These are phyloP conservation scores for Idaea straminata DNA, from an alignment of 2,888 invertebrate species.

Conservation along the genomic window DNA sequence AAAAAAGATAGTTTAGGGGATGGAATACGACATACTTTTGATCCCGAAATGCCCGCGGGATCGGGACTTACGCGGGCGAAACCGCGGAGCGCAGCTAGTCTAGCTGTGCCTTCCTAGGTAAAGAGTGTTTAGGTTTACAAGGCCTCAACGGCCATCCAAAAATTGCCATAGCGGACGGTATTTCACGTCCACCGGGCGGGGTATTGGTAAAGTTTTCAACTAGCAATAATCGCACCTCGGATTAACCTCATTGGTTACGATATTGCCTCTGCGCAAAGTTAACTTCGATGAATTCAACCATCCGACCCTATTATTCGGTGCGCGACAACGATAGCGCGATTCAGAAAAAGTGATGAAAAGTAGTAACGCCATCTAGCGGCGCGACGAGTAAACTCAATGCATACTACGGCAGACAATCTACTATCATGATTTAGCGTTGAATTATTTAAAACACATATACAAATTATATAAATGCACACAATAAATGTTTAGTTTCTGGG, in stretches of 20 bases:
- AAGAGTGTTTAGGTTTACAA: constrained; percentile 21
- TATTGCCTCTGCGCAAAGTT: constrained; percentile 96
- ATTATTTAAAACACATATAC: too few species aligned
- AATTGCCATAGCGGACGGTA: constrained; percentile 75
- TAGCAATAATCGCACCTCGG: constrained; percentile 95
- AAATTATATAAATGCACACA: too few species aligned
- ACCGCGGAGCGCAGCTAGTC: too few species aligned
- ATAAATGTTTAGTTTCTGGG: too few species aligned
- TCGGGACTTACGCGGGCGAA: too few species aligned
- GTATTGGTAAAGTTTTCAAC: constrained; percentile 91
- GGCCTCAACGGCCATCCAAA: constrained; percentile 64
- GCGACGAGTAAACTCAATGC: constrained; percentile 9
- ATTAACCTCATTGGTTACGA: constrained; percentile 93
- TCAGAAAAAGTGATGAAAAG: constrained; percentile 24
- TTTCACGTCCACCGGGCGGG: constrained; percentile 76
- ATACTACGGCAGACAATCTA: neutral
- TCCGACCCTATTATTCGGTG: too few species aligned
- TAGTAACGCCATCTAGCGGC: constrained; percentile 57
- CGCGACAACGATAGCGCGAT: constrained; percentile 52
- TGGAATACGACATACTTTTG: too few species aligned
- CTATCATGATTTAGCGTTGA: neutral
- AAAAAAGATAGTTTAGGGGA: too few species aligned
- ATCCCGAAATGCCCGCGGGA: too few species aligned
- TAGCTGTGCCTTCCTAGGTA: too few species aligned
- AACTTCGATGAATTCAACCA: too few species aligned